Evolutionary conservation across 1,140 invertebrate species (phyloP).

Genomic region (Saccostrea echinata): DNA sequence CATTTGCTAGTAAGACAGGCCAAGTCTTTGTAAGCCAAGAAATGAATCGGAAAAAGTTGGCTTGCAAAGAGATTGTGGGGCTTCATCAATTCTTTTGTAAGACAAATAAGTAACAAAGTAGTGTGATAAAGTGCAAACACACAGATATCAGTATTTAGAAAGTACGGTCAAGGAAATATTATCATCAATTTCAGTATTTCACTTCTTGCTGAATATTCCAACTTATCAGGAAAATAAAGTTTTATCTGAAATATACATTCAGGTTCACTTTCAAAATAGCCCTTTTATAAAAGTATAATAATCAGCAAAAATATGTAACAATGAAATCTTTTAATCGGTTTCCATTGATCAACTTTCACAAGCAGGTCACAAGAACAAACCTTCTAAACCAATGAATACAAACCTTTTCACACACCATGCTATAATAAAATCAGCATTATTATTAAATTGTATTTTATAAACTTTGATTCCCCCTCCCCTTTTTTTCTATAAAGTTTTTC

Average conservation of each 20-base stretch:
- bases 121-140: slow-evolving; percentile 1
- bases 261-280: not conserved
- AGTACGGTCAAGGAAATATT: slow-evolving; percentile 22
- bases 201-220: slow-evolving; percentile 10
- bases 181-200: slow-evolving; percentile 2
- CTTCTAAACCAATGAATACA: not conserved
- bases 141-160: not conserved
- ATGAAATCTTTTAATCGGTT: not conserved
- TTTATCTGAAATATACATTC: not conserved
- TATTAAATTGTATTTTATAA: not conserved
- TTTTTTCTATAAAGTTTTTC: too few species aligned
- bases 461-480: not conserved
- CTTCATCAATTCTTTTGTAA: not conserved
- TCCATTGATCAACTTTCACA: slow-evolving; percentile 28
- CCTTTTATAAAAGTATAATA: not conserved
- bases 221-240: not conserved
- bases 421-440: slow-evolving; percentile 2
- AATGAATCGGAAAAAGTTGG: too few species aligned
- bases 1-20: too few species aligned
- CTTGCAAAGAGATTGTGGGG: too few species aligned
- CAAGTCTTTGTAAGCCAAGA: too few species aligned
- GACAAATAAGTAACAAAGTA: not conserved
- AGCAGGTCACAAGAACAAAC: not conserved
- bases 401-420: slow-evolving; percentile 19
- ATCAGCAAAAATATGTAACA: slow-evolving; percentile 9